phyloP scores from a whole-genome alignment of 2,888 invertebrate genomes.

The Ligdia adustata region DNA sequence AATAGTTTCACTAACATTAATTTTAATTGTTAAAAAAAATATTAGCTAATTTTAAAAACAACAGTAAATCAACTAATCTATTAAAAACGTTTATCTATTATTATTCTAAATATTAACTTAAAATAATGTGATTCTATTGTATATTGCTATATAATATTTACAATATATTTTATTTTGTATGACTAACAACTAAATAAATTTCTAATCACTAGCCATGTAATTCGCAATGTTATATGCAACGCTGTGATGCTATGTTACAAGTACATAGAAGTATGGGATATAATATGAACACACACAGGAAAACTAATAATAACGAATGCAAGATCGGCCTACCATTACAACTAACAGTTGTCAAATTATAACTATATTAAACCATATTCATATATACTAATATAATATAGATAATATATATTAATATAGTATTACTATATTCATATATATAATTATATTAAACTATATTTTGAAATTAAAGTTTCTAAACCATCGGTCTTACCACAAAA shows the following conservation, averaged over 20 bases:
- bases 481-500: too few species aligned
- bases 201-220: conserved; percentile 83
- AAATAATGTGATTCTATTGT: conserved; percentile 26
- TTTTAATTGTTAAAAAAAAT: conserved; percentile 2
- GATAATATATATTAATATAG: background rate
- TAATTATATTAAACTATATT: too few species aligned
- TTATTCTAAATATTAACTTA: conserved; percentile 26
- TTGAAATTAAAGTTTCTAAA: too few species aligned
- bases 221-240: conserved; percentile 60
- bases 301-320: background rate
- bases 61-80: conserved; percentile 20
- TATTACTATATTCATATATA: too few species aligned
- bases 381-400: background rate
- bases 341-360: too few species aligned
- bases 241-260: conserved; percentile 38
- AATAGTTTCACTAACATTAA: conserved; percentile 6
- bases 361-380: too few species aligned
- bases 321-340: too few species aligned
- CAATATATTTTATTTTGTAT: conserved; percentile 45
- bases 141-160: conserved; percentile 54
- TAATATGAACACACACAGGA: too few species aligned
- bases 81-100: conserved; percentile 19
- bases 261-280: too few species aligned
- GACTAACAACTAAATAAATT: conserved; percentile 57
- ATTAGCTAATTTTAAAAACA: conserved; percentile 19